Percentiles rank a stretch among this genome's conserved stretches.
These are phyloP conservation scores for Notoglanidium macrostoma DNA, from an alignment of 2,797 vertebrate genomes.

Conservation along the genomic window DNA sequence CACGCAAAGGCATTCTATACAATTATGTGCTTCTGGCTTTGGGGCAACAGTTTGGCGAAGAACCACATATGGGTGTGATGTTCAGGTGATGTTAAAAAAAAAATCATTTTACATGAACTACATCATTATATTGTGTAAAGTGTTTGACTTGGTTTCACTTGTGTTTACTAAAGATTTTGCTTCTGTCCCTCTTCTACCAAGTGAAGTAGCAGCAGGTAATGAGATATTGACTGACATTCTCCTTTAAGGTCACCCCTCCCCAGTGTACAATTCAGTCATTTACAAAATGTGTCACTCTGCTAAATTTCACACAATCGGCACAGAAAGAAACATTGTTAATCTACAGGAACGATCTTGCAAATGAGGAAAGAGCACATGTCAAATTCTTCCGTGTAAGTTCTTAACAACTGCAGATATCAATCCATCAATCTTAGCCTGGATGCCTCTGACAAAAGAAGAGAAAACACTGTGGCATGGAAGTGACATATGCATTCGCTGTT, in stretches of 20 bases:
- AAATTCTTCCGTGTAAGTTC: constrained; percentile 36
- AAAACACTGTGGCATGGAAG: constrained; percentile 43
- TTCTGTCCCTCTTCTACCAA: background rate
- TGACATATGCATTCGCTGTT: constrained; percentile 39
- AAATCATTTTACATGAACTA: background rate
- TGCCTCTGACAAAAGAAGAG: constrained; percentile 39
- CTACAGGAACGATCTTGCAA: constrained; percentile 2
- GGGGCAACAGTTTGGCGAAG: background rate
- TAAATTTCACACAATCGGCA: background rate
- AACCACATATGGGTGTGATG: background rate
- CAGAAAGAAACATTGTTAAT: constrained; percentile 30
- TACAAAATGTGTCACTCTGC: constrained; percentile 31
- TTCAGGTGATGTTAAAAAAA: background rate
- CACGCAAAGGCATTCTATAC: too few species aligned
- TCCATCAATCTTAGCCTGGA: constrained; percentile 41
- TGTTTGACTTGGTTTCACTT: background rate
- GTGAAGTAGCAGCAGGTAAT: constrained; percentile 29
- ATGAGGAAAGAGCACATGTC: constrained; percentile 23
- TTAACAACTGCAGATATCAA: constrained; percentile 47
- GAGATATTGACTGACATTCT: constrained; percentile 45
- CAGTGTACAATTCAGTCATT: constrained; percentile 29
- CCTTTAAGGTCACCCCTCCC: background rate
- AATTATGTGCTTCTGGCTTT: too few species aligned
- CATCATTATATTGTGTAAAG: background rate
- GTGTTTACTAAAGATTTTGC: background rate